phyloP scores from a whole-genome alignment of 2,797 vertebrate genomes.

The Alauda arvensis region DNA sequence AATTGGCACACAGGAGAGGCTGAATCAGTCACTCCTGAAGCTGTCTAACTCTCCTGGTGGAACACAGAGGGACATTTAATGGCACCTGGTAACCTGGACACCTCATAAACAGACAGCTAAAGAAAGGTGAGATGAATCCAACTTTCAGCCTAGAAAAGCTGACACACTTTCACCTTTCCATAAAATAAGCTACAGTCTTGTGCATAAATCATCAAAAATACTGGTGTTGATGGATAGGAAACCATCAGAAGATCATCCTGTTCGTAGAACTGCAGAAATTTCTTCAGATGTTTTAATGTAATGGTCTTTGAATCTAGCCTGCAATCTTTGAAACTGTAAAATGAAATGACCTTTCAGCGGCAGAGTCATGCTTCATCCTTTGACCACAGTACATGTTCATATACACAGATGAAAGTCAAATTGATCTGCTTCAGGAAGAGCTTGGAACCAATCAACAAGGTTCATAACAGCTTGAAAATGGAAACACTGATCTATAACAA shows the following conservation, averaged over 20 bases:
- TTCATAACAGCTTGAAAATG: neutral
- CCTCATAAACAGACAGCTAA: neutral
- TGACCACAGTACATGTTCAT: neutral
- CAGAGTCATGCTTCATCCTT: neutral
- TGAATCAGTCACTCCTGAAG: neutral
- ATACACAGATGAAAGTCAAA: neutral
- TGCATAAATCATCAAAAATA: neutral
- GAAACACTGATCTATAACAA: neutral
- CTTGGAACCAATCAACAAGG: neutral
- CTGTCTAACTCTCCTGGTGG: neutral
- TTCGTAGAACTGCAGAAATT: neutral
- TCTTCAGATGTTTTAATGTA: neutral
- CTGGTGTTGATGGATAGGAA: neutral
- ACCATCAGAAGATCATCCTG: neutral
- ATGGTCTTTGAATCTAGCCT: neutral
- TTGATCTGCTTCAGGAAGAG: neutral
- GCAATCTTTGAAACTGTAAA: neutral
- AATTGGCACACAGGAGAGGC: neutral
- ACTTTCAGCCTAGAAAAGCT: neutral
- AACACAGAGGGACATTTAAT: neutral
- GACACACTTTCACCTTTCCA: neutral
- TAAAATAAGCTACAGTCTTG: neutral
- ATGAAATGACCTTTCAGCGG: neutral
- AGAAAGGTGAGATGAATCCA: neutral
- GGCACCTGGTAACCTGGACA: neutral